A percentile compares a stretch with the other conserved stretches of the same genome.
Conservation (phyloP, 2,888 invertebrate genomes). For the Drosophila trichaetosa region DNA sequence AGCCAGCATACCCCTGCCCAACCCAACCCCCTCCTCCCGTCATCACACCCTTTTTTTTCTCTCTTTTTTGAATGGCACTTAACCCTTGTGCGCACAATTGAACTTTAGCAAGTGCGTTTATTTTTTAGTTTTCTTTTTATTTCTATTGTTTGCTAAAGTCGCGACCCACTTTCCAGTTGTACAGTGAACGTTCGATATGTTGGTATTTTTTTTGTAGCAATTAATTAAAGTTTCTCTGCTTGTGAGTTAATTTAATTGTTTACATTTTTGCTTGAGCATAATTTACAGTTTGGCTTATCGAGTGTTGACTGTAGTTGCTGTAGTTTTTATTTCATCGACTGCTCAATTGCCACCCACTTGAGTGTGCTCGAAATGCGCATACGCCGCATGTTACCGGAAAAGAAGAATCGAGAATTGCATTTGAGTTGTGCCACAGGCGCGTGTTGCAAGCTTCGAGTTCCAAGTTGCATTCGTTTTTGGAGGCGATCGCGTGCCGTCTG, state of each 20-base stretch:
- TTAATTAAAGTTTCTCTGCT: neutral
- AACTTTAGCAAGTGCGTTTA: conserved; percentile 68
- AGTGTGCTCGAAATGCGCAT: conserved; percentile 54
- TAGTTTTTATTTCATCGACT: conserved; percentile 26
- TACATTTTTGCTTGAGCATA: neutral
- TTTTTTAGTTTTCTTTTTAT: neutral
- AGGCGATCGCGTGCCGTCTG: conserved; percentile 60
- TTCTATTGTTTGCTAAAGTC: conserved; percentile 49
- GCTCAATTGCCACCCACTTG: conserved; percentile 54
- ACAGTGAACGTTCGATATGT: conserved; percentile 18
- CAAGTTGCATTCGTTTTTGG: conserved; percentile 13
- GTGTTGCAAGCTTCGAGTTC: neutral
- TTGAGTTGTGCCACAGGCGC: conserved; percentile 27
- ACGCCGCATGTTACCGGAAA: conserved; percentile 57
- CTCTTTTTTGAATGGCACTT: conserved; percentile 48
- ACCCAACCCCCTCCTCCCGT: neutral
- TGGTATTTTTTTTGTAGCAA: neutral
- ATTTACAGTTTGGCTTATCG: neutral
- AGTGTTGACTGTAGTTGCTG: conserved; percentile 31
- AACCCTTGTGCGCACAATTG: conserved; percentile 65
- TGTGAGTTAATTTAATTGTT: neutral
- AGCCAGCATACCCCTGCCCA: conserved; percentile 21
- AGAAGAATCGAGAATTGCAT: conserved; percentile 47
- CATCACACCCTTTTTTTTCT: neutral
- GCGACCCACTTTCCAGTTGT: conserved; percentile 63